phyloP scores from a whole-genome alignment of 1,140 invertebrate genomes.

The Drosophila ficusphila region DNA sequence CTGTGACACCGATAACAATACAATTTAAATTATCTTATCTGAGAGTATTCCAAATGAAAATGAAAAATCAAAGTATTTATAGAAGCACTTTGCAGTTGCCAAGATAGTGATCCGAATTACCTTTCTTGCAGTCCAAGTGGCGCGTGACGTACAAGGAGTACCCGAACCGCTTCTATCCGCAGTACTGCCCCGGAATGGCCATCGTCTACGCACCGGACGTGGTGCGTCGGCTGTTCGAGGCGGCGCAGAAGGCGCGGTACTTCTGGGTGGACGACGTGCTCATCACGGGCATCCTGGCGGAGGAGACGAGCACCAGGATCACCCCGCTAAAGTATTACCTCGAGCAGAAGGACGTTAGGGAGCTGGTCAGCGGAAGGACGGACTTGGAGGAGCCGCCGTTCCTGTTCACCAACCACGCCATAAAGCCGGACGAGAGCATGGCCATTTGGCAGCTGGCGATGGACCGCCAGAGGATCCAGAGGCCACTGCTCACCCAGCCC shows the following conservation, averaged over 20 bases:
- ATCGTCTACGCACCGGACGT: conserved; percentile 90
- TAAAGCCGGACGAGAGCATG: conserved; percentile 84
- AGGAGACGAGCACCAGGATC: conserved; percentile 86
- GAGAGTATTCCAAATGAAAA: neutral
- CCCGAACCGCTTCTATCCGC: conserved; percentile 87
- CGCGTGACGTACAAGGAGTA: conserved; percentile 89
- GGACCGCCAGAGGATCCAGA: conserved; percentile 43
- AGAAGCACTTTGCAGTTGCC: neutral
- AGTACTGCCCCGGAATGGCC: conserved; percentile 91
- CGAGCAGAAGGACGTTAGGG: conserved; percentile 58
- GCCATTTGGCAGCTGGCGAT: conserved; percentile 82
- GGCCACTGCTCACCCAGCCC: conserved; percentile 1
- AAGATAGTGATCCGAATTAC: neutral
- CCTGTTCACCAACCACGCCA: conserved; percentile 86
- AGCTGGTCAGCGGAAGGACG: conserved; percentile 58
- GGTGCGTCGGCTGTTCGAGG: conserved; percentile 87
- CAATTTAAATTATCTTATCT: neutral
- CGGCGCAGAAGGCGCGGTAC: conserved; percentile 87
- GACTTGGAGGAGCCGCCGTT: conserved; percentile 81
- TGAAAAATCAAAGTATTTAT: too few relatives aligned
- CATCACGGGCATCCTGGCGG: conserved; percentile 90
- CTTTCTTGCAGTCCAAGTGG: conserved; percentile 88
- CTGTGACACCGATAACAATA: neutral
- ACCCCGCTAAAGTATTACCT: conserved; percentile 85
- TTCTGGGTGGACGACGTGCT: conserved; percentile 96